Base-by-base conservation (phyloP, 2,113 vertebrate species). In the Cyanoramphus novaezelandiae region DNA sequence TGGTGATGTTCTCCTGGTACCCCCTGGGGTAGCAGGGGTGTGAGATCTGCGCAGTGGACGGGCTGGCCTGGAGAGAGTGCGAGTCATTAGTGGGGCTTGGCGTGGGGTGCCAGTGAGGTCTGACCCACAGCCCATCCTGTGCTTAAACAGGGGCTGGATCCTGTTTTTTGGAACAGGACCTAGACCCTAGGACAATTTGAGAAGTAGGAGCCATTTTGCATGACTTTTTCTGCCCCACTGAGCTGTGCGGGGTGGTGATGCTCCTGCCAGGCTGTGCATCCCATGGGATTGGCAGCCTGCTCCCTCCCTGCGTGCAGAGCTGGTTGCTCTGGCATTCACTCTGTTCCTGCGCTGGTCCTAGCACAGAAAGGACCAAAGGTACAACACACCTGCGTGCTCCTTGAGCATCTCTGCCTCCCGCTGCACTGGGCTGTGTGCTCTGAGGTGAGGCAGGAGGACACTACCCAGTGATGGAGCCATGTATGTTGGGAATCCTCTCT, bases 1-100 rank as follows among this genome's bases (percentile, higher is more conserved):
- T 31, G 10, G 95, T 78, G 60, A 97, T 0, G 1, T 70, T 97
- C 69, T 89, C 75, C 78, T 10, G 78, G 95, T 98, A 98, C 10
- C 97, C 98, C 3, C 2, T 49, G 13, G 98, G 98, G 82, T 98
- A 98, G 95, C 98, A 99, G 7, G 98, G 98, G 79, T 98, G 97
- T 0, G 37, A 78, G n/a, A 98, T 28, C 50, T 39, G 37, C 46
- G 21, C 39, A 2, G 13, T 3, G 0, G n/a, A 15, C 0, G 1
- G 5, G 82, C 33, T 88, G 71, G 8, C 47, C 96, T 97, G 94
- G 28, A 77, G 35, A 69, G 14, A 53, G 29, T 4, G 3, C 1
- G 15, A 70, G 69, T 33, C 3, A 0, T 80, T 50, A 59, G 57
- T 23, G 33, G 33, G 57, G 33, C 33, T 24, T 60, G 52, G 59